Conservation (phyloP, 2,888 invertebrate genomes). For the Notocelia uddmanniana region DNA sequence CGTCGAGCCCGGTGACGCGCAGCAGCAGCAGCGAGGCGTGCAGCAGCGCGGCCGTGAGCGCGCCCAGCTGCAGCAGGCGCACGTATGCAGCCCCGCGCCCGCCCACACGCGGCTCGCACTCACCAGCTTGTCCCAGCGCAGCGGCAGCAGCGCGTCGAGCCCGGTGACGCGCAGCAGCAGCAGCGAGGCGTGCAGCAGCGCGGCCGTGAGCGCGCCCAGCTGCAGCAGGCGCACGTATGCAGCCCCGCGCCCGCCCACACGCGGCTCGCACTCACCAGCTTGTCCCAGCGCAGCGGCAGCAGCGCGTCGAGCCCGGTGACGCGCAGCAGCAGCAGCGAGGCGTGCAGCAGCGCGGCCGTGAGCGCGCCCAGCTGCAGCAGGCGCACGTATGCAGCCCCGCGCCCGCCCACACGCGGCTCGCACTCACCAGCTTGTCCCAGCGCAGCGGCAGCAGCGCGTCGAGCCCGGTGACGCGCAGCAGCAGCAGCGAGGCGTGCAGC, state of each 20-base stretch:
- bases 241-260: slow-evolving; percentile 56
- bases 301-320: slow-evolving; percentile 17
- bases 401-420: slow-evolving; percentile 52
- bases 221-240: slow-evolving; percentile 18
- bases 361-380: no score
- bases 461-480: slow-evolving; percentile 72
- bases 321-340: not conserved
- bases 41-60: not conserved
- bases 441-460: slow-evolving; percentile 68
- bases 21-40: not conserved
- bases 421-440: slow-evolving; percentile 53
- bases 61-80: no score
- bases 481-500: slow-evolving; percentile 63
- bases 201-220: slow-evolving; percentile 58
- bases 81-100: not conserved
- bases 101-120: slow-evolving; percentile 52
- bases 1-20: slow-evolving; percentile 20
- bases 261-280: slow-evolving; percentile 56
- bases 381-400: no score
- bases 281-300: no score
- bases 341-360: not conserved
- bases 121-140: slow-evolving; percentile 53
- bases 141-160: slow-evolving; percentile 72
- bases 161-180: slow-evolving; percentile 67
- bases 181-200: slow-evolving; percentile 68